Conservation (phyloP, 2,888 invertebrate genomes). For the Seladonia tumulorum region DNA sequence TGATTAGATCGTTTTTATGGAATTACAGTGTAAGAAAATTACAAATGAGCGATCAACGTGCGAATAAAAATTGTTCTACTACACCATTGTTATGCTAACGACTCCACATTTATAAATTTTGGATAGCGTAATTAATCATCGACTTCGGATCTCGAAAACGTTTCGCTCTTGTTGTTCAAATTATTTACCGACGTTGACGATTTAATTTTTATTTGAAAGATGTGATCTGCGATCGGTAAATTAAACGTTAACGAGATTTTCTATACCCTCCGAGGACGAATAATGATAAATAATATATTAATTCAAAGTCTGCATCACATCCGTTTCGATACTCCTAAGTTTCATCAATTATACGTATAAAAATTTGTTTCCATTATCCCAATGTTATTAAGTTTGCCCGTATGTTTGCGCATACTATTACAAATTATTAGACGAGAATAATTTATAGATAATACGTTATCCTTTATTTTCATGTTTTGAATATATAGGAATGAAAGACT, state of each 20-base stretch:
- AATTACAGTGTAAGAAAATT: neutral
- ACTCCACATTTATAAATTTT: neutral
- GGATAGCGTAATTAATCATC: neutral
- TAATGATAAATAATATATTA: neutral
- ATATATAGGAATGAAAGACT: conserved; percentile 10
- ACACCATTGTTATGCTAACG: neutral
- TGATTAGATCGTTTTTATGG: neutral
- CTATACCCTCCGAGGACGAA: neutral
- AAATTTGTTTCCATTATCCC: conserved; percentile 3
- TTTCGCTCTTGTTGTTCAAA: neutral
- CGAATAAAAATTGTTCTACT: neutral
- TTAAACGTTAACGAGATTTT: neutral
- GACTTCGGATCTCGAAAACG: neutral
- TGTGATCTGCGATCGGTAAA: neutral
- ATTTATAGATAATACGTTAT: neutral
- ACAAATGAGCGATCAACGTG: neutral
- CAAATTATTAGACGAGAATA: neutral
- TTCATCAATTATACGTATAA: neutral
- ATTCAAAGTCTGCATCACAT: neutral
- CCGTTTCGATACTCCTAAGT: neutral
- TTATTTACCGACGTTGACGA: neutral
- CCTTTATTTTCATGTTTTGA: conserved; percentile 12
- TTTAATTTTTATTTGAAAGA: neutral
- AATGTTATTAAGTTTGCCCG: conserved; percentile 11
- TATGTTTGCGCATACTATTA: conserved; percentile 5